Evolutionary conservation across 2,888 invertebrate species (phyloP), one percentile per base, ranked within the genome.

Genomic region (Caradrina kadenii): DNA sequence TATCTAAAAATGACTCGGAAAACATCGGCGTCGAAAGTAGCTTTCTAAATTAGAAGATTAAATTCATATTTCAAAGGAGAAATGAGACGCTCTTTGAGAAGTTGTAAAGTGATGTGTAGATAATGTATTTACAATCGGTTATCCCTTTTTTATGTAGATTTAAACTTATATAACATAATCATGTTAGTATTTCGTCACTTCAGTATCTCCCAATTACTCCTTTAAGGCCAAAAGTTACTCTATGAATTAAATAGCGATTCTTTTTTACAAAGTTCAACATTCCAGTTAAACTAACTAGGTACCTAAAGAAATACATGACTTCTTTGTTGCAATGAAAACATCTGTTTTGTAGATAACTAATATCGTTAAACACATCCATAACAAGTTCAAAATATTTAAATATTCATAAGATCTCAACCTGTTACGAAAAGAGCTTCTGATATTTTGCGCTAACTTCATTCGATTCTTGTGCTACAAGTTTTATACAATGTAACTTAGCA

Each of bases 1-100:
- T 86, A 86, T 90, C 88, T 88, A 87, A 87, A 87, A 85, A 82
- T 73, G 58, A 67, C 64, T 72, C 63, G 75, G 81, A 88, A 85
- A 83, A 83, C 80, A 75, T 69, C 31, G 60, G 56, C 55, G 59
- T 59, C n/a, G 49, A 69, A 63, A 73, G 66, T 62, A 66, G 63
- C 69, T 78, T 71, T 82, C 66, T 68, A 69, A 79, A 77, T 77
- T 70, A 77, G 68, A 79, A 81, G 67, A 79, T 79, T 72, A 71
- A 68, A 66, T 73, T 59, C 63, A 81, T 73, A 70, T 77, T 79
- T 77, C 39, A 66, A 62, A 54, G 49, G 26, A 67, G 42, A 62
- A 69, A 59, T 69, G 15, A 63, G 63, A 35, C 10, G 45, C 10
- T 21, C 10, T 67, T 55, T 53, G 35, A 63, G 63, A 61, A 49